Conservation (phyloP, 2,888 invertebrate species). For the Conus canariensis region DNA sequence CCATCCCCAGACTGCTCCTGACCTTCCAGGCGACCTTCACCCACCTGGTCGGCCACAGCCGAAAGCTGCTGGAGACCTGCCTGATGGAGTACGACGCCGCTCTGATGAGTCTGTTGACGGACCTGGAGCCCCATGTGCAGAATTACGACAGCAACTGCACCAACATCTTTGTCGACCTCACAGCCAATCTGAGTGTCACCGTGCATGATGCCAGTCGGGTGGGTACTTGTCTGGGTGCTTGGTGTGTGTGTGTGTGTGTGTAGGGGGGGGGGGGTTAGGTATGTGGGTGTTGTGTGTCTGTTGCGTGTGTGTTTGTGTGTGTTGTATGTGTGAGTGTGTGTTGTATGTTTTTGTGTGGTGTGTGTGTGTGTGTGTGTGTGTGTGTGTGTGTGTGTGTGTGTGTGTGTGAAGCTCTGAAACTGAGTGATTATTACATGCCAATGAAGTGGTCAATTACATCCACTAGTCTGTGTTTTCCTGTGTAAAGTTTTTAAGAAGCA, state of each 20-base stretch:
- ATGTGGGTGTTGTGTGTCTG: no score
- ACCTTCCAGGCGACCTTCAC: slow-evolving; percentile 48
- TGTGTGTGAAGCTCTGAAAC: no score
- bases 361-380: no score
- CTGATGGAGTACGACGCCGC: slow-evolving; percentile 36
- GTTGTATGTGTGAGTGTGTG: no score
- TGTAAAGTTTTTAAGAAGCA: no score
- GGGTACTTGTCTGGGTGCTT: neutral
- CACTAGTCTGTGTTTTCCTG: no score
- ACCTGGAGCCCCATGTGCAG: slow-evolving; percentile 44
- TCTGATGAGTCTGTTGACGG: slow-evolving; percentile 19
- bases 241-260: neutral
- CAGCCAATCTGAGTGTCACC: slow-evolving; percentile 32
- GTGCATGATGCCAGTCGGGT: slow-evolving; percentile 13
- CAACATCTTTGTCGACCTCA: slow-evolving; percentile 41
- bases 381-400: no score
- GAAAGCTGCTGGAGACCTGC: slow-evolving; percentile 26
- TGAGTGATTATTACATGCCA: no score
- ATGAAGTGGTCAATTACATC: no score
- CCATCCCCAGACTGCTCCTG: slow-evolving; percentile 49
- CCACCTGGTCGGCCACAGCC: neutral
- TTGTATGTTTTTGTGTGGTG: no score
- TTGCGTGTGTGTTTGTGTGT: no score
- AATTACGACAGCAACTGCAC: slow-evolving; percentile 28
- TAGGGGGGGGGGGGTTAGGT: no score